These are phyloP conservation scores for Macrotrachela quadricornifera DNA, from an alignment of 1,140 invertebrate species.

Conservation along the genomic window DNA sequence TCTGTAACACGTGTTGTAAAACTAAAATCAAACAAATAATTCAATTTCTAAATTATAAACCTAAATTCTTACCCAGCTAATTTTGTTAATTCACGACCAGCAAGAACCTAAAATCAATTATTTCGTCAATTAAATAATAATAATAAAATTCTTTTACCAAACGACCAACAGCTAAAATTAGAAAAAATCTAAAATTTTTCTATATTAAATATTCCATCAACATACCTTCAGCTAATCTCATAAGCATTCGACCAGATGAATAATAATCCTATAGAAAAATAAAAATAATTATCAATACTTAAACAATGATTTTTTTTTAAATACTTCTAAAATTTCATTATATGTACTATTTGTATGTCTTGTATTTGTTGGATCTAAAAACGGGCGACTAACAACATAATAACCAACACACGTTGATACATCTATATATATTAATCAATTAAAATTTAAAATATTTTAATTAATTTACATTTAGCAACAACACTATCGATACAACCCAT, in stretches of 20 bases:
- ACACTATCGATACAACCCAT: constrained; percentile 91
- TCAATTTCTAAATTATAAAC: neutral
- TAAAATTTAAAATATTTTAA: neutral
- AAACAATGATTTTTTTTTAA: neutral
- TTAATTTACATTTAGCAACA: constrained; percentile 68
- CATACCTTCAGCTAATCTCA: constrained; percentile 73
- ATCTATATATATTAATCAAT: constrained; percentile 42
- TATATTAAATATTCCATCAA: too few species aligned
- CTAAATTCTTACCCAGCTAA: constrained; percentile 44
- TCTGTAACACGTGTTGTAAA: constrained; percentile 76
- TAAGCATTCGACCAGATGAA: constrained; percentile 80
- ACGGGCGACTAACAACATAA: constrained; percentile 75
- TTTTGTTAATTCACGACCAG: constrained; percentile 73
- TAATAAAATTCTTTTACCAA: too few species aligned
- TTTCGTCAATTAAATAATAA: too few species aligned
- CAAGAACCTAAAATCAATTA: constrained; percentile 31
- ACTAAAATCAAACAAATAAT: neutral
- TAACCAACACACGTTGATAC: constrained; percentile 81
- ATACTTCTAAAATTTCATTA: constrained; percentile 46
- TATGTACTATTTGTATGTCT: constrained; percentile 32
- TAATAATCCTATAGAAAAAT: constrained; percentile 54
- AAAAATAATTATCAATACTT: neutral
- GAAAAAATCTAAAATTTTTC: too few species aligned
- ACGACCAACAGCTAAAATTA: too few species aligned
- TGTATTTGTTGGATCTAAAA: constrained; percentile 43